These are phyloP conservation scores for Tipula confusa DNA, from an alignment of 2,888 invertebrate genomes.

Conservation along the genomic window DNA sequence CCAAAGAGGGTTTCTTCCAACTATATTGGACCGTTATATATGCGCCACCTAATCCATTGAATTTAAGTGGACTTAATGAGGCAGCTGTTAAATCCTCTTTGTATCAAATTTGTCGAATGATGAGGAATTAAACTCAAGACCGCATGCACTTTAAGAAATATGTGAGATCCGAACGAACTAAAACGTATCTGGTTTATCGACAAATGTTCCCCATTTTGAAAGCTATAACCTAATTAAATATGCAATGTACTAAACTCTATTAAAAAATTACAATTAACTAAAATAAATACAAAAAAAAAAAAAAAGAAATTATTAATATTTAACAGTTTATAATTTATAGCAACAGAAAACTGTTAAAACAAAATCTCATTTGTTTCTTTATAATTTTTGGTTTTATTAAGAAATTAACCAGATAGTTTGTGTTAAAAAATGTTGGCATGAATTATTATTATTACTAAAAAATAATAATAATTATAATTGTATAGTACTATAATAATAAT, in stretches of 20 bases:
- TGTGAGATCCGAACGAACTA: no score
- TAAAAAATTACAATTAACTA: not conserved
- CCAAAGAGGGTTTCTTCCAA: no score
- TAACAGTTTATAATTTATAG: not conserved
- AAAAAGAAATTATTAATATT: not conserved
- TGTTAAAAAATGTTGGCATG: not conserved
- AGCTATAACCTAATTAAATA: not conserved
- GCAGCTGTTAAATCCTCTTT: no score
- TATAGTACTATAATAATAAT: not conserved
- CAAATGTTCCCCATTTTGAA: no score
- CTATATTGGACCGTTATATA: no score
- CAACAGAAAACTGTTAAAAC: not conserved
- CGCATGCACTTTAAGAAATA: no score
- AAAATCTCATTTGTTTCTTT: no score
- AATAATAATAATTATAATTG: not conserved
- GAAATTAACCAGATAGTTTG: not conserved
- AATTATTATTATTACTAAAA: conserved; percentile 20
- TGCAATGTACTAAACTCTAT: not conserved
- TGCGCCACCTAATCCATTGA: no score
- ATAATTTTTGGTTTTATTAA: not conserved
- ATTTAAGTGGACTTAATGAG: no score
- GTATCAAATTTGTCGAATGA: no score
- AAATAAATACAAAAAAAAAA: not conserved
- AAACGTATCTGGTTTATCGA: no score
- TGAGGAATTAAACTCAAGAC: no score